Conservation (phyloP, 2,888 invertebrate species). For the Nymphalis urticae region DNA sequence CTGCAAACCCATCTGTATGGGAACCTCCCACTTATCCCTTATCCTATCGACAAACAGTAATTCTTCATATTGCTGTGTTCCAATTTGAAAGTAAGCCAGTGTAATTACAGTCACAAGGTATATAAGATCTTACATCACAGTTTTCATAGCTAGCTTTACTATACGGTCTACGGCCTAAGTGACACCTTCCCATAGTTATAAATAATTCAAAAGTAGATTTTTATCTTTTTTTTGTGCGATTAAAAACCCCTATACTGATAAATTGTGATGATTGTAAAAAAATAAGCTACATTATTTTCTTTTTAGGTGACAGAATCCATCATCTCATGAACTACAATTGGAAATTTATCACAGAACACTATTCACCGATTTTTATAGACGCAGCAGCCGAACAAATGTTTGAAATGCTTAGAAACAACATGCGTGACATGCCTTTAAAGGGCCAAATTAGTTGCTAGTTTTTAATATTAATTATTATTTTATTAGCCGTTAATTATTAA, state of each 20-base stretch:
- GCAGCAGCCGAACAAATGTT: not conserved
- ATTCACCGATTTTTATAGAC: constrained; percentile 11
- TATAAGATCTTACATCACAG: too few relatives aligned
- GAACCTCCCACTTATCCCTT: too few relatives aligned
- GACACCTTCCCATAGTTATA: too few relatives aligned
- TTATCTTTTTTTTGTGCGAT: too few relatives aligned
- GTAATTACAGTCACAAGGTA: too few relatives aligned
- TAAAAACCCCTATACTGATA: too few relatives aligned
- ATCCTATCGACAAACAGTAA: not conserved
- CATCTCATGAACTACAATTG: constrained; percentile 21
- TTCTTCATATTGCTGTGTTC: not conserved
- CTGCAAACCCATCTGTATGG: not conserved
- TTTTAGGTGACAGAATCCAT: constrained; percentile 26
- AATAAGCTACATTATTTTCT: not conserved
- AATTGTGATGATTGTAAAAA: not conserved
- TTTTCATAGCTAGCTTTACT: not conserved
- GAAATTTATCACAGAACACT: constrained; percentile 18
- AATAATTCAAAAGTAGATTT: too few relatives aligned
- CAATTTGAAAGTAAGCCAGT: too few relatives aligned
- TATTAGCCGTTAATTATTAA: too few relatives aligned
- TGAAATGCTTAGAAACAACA: not conserved
- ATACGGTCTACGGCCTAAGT: not conserved
- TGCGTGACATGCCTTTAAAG: not conserved
- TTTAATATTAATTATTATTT: too few relatives aligned
- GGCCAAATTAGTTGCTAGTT: too few relatives aligned